Conservation (phyloP, 2,888 invertebrate species). For the Leucophenga montana region DNA sequence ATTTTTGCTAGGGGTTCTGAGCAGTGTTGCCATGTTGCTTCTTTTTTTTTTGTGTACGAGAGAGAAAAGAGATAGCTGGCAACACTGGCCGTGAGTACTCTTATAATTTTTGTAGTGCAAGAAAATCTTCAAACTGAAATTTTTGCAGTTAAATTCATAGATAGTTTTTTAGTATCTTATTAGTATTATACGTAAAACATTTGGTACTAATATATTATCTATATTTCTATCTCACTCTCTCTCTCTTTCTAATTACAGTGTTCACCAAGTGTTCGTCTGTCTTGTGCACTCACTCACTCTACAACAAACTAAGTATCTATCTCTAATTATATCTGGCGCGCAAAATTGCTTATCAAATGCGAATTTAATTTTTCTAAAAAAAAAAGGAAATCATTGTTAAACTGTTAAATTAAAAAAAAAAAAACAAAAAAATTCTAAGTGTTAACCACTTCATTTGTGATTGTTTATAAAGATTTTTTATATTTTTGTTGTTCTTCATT, state of each 20-base stretch:
- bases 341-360: slow-evolving; percentile 20
- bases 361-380: slow-evolving; percentile 28
- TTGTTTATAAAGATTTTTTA: not conserved
- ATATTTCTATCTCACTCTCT: not conserved
- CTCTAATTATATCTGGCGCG: not conserved
- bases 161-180: no score
- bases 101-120: no score
- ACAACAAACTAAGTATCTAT: not conserved
- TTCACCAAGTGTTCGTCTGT: slow-evolving; percentile 23
- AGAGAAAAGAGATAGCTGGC: no score
- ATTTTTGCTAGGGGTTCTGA: no score
- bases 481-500: no score
- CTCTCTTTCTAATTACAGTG: slow-evolving; percentile 8
- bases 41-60: no score
- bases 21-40: no score
- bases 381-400: slow-evolving; percentile 32
- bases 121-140: no score
- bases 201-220: not conserved
- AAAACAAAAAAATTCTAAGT: not conserved
- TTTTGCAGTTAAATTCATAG: no score
- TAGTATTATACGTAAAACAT: not conserved
- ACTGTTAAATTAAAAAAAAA: slow-evolving; percentile 18
- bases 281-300: not conserved
- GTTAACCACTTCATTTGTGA: slow-evolving; percentile 6
- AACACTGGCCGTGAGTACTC: no score